These are phyloP conservation scores for Panopea generosa DNA, from an alignment of 2,888 invertebrate genomes.

Conservation along the genomic window DNA sequence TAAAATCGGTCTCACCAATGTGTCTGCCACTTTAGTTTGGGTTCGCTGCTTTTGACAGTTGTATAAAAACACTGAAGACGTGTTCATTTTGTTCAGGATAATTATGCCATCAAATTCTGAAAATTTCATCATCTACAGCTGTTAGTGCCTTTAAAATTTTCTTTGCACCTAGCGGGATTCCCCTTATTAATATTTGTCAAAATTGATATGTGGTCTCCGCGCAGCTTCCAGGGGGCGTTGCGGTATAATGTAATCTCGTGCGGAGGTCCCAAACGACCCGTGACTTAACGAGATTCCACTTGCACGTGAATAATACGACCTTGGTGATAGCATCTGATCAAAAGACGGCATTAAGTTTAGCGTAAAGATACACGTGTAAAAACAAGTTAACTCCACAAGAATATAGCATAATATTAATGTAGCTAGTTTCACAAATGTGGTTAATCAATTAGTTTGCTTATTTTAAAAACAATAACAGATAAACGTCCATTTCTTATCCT, in stretches of 20 bases:
- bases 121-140: conserved; percentile 6
- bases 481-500: conserved; percentile 37
- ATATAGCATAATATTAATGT: conserved; percentile 4
- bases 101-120: conserved; percentile 27
- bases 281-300: conserved; percentile 61
- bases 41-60: conserved; percentile 45
- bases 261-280: conserved; percentile 58
- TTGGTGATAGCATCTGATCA: conserved; percentile 56
- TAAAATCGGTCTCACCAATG: conserved; percentile 12
- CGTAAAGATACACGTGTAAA: conserved; percentile 55
- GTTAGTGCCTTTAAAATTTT: conserved; percentile 9
- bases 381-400: conserved; percentile 7
- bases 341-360: conserved; percentile 54
- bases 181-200: conserved; percentile 1
- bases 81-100: conserved; percentile 24
- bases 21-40: conserved; percentile 31
- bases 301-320: conserved; percentile 37
- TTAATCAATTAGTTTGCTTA: conserved; percentile 8
- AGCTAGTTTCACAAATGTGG: conserved; percentile 2
- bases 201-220: conserved; percentile 17
- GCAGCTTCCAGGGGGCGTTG: conserved; percentile 24
- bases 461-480: conserved; percentile 42
- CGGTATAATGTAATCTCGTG: conserved; percentile 50
- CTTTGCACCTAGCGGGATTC: conserved; percentile 8
- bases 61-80: conserved; percentile 39